Evolutionary conservation across 2,797 vertebrate genomes (phyloP), one percentile per base, ranked within the genome.

Genomic region (Hippopotamyrus pictus): DNA sequence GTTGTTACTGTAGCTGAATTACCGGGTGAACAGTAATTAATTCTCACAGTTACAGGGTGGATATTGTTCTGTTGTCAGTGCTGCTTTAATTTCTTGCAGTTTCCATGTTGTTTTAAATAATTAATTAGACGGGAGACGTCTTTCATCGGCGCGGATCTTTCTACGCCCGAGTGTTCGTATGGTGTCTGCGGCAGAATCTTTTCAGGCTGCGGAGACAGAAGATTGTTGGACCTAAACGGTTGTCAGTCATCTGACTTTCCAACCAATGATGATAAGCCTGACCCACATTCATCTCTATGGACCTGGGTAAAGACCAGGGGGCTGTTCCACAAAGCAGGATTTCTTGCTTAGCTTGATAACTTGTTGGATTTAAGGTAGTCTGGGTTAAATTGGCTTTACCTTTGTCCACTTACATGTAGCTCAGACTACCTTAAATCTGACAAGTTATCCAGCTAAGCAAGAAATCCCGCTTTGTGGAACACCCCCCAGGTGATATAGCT

Each of bases 61-160:
- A 79, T 79, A 79, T 44, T 41, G 37, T 79, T 79, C 37, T 79
- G 37, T 79, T 79, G 73, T 79, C 37, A 44, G 73, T 3, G 33
- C 73, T 8, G 46, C 44, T 22, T 84, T 46, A 84, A 84, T 84
- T 84, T 11, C 82, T n/a, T 50, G 17, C 14, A 79, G 37, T 79
- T 69, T 69, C 65, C 76, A 41, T 22, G 76, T 82, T 82, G 76
- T 82, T 84, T 50, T 46, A 46, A 50, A 84, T 84, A 50, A 84
- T 84, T 50, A 46, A 84, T 50, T 25, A 84, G 41, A 22, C 82
- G 48, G 22, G 41, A 84, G 82, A 46, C 19, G 37, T 9, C 82
- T 44, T 84, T 84, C 41, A 84, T 50, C 19, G 44, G 82, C 22
- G 37, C 19, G 7, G 41, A 48, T 84, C 46, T 50, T 46, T 46